Base-by-base conservation (phyloP, 2,797 vertebrate genomes). In the Taenioides sp. region DNA sequence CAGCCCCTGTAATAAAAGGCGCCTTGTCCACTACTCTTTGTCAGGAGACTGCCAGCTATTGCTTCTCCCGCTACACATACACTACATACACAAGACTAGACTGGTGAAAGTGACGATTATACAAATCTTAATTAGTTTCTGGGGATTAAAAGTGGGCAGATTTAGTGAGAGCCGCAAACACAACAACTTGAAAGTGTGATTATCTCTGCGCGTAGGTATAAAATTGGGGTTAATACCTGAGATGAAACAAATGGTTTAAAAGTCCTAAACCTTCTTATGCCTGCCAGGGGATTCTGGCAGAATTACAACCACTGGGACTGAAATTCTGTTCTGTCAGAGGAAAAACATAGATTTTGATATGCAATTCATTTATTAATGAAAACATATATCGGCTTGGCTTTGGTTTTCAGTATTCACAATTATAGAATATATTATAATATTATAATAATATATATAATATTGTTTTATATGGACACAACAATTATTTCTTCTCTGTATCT, bases 41-140 rank as follows among this genome's bases (percentile, higher is more conserved):
- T 76, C 23, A 18, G 52, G 55, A 65, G 84, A 80, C 57, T 70
- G 79, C 71, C 69, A 40, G 73, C 54, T 76, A 62, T 37, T 62
- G 31, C 60, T 22, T 84, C 84, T 73, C 74, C 73, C 70, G 68
- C 73, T 81, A 25, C 72, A 79, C 71, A 77, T 70, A 76, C 40
- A 78, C 68, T 62, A 34, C 66, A 14, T 57, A 57, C 66, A 86
- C 80, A 77, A 64, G 79, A 80, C 84, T 85, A 85, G 86, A 90
- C 82, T 75, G 87, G 82, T 71, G 7, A 87, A 90, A 91, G 88
- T 80, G 73, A 88, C 91, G 89, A 93, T 92, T 93, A 91, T 90
- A 89, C 87, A 91, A 93, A 90, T 92, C 90, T 90, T 93, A 94
- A 94, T 94, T 94, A 93, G 92, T 92, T 94, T 92, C 87, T 86